Evolutionary conservation across 2,113 vertebrate species (phyloP), one percentile per base, ranked within the genome.

Genomic region (Pseudois nayaur): DNA sequence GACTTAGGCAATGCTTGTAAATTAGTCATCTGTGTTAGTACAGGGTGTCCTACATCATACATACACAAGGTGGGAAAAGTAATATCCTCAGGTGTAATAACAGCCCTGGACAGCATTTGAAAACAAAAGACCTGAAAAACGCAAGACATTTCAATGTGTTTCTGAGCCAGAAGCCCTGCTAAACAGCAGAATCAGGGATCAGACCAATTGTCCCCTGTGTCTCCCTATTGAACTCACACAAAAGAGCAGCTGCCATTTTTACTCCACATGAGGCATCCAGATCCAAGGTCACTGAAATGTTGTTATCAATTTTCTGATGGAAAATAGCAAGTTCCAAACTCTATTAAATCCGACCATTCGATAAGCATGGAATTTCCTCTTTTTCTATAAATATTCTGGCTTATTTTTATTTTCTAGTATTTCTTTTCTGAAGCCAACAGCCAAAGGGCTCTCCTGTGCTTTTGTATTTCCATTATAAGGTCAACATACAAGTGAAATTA

Each of bases 1-100:
- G 87, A 92, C 92, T 97, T 97, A 98, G 95, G 64, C 96, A 98
- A 94, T 82, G 54, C 10, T 76, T 95, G 33, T 95, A 96, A 36
- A 40, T 97, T 88, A 96, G 50, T 97, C 45, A 78, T 87, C 43
- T 27, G 1, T 96, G 71, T 96, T 50, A 59, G n/a, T 60, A 78
- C 50, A 8, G 19, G 0, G 21, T 33, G 16, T 62, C 36, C 17
- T 36, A 87, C 19, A 48, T 59, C 11, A 16, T 27, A 40, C 43
- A 64, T 36, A 84, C 48, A 78, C 19, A 71, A 7, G 25, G 25
- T 83, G 62, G 55, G 83, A 96, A 97, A 85, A 13, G 21, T 8
- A 86, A 95, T 40, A 7, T 76, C 52, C 52, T 76, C 43, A 33
- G 50, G 25, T 81, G 57, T 16, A 92, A 15, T 36, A 85, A 62